These are phyloP conservation scores for Trinorchestia longiramus DNA, from an alignment of 1,140 invertebrate genomes.

Conservation along the genomic window DNA sequence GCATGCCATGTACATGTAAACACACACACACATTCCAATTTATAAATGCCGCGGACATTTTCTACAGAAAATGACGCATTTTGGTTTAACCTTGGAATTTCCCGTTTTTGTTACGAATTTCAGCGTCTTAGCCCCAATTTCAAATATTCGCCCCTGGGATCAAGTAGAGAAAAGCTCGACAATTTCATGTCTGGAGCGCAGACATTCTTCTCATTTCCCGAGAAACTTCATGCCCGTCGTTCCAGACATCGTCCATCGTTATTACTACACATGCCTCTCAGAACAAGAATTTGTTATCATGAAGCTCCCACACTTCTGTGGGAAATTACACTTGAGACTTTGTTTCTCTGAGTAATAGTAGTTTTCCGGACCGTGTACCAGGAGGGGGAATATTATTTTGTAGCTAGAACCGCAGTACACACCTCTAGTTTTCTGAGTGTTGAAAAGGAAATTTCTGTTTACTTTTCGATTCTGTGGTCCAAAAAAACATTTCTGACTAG, in stretches of 20 bases:
- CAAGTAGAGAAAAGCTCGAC: not conserved
- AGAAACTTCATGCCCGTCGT: not conserved
- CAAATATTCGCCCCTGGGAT: slow-evolving; percentile 9
- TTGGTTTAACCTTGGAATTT: not conserved
- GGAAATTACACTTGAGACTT: not conserved
- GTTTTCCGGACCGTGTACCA: too few relatives aligned
- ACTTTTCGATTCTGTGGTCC: too few relatives aligned
- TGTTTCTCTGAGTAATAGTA: not conserved
- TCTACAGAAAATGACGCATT: not conserved
- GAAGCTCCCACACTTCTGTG: not conserved
- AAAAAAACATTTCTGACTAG: too few relatives aligned
- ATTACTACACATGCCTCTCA: slow-evolving; percentile 29
- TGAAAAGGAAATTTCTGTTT: too few relatives aligned
- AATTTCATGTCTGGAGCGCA: slow-evolving; percentile 4
- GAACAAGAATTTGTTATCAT: not conserved
- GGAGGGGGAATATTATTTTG: too few relatives aligned
- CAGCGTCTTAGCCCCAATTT: not conserved
- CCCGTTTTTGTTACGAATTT: not conserved
- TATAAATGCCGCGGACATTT: not conserved
- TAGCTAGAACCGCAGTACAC: too few relatives aligned
- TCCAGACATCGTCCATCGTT: slow-evolving; percentile 26
- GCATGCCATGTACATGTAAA: not conserved
- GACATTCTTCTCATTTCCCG: slow-evolving; percentile 38
- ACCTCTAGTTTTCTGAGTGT: too few relatives aligned
- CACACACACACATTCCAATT: not conserved